Conservation (phyloP, 2,888 invertebrate genomes). For the Eupithecia subfuscata region DNA sequence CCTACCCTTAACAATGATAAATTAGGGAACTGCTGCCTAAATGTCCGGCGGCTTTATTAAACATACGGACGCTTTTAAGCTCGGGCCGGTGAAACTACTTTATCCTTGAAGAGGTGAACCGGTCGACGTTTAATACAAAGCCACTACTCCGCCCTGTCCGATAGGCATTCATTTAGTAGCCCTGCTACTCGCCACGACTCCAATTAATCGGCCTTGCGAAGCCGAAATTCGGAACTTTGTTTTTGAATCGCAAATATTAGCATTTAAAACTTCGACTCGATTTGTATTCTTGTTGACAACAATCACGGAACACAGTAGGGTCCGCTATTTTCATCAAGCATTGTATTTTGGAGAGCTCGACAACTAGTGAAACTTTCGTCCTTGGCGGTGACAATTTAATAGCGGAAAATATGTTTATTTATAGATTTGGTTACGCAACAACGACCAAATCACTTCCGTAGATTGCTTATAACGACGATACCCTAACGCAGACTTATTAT, state of each 20-base stretch:
- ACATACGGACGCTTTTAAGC: conserved; percentile 66
- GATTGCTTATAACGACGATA: conserved; percentile 34
- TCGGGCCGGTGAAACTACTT: conserved; percentile 58
- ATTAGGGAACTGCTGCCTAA: conserved; percentile 70
- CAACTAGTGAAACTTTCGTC: conserved; percentile 27
- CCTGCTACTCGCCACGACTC: conserved; percentile 43
- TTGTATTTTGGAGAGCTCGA: conserved; percentile 19
- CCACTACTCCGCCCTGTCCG: conserved; percentile 51
- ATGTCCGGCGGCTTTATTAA: conserved; percentile 74
- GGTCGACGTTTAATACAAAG: conserved; percentile 45
- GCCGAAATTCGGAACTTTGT: conserved; percentile 52
- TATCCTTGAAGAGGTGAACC: conserved; percentile 58
- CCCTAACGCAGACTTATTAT: conserved; percentile 35
- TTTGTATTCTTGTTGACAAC: conserved; percentile 44
- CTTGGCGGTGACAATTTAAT: conserved; percentile 19
- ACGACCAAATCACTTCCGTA: conserved; percentile 33
- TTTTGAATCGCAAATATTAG: conserved; percentile 49
- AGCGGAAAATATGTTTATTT: conserved; percentile 32
- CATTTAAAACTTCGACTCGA: conserved; percentile 43
- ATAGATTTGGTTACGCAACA: conserved; percentile 29
- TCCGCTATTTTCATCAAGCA: conserved; percentile 23
- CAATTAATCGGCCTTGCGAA: conserved; percentile 59
- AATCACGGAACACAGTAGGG: conserved; percentile 35
- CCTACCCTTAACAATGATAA: conserved; percentile 75
- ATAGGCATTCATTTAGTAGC: conserved; percentile 40